phyloP scores from a whole-genome alignment of 2,113 vertebrate species.

The Bujurquina vittata region DNA sequence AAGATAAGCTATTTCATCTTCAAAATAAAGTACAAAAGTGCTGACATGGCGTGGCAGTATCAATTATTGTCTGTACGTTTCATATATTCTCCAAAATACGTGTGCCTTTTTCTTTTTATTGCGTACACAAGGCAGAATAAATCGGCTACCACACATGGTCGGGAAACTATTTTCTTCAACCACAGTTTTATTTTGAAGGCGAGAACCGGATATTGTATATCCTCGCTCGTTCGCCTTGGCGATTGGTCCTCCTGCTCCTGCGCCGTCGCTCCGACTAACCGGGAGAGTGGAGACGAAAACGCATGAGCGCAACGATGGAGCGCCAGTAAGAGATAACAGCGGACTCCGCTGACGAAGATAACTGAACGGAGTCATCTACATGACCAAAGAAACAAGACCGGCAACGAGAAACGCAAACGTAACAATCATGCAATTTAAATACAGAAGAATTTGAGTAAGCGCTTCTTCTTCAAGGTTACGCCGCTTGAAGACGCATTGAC shows the following conservation, averaged over 20 bases:
- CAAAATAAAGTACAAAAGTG: conserved; percentile 27
- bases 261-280: conserved; percentile 49
- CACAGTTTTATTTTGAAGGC: conserved; percentile 47
- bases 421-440: conserved; percentile 77
- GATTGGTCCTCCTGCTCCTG: conserved; percentile 8
- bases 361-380: conserved; percentile 37
- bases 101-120: not conserved
- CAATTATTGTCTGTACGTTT: fast-evolving
- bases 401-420: conserved; percentile 52
- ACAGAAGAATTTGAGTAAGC: conserved; percentile 70
- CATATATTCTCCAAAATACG: fast-evolving
- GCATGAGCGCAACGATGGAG: conserved; percentile 55
- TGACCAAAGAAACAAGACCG: conserved; percentile 64
- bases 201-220: not conserved
- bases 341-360: conserved; percentile 52
- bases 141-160: fast-evolving
- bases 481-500: conserved; percentile 63
- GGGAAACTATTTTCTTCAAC: fast-evolving
- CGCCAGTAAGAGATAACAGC: conserved; percentile 33
- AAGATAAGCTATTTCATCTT: not conserved
- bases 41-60: not conserved
- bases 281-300: conserved; percentile 57
- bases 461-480: conserved; percentile 69
- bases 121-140: not conserved
- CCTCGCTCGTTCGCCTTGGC: not conserved